Evolutionary conservation across 2,888 invertebrate species (phyloP).

Genomic region (Dryobota labecula): DNA sequence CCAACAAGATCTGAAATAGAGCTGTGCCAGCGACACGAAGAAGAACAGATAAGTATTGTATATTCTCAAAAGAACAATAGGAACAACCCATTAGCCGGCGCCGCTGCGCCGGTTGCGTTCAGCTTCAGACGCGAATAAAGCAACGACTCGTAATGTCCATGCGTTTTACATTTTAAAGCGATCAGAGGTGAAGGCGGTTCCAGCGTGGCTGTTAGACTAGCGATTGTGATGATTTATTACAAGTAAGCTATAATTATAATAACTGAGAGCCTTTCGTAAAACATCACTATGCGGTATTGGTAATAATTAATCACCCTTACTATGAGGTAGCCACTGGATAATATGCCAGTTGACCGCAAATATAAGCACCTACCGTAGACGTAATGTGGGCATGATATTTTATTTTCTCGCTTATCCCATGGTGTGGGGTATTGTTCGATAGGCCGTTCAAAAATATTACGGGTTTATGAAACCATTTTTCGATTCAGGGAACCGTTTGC

Average conservation of each 20-base stretch:
- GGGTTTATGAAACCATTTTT: too few relatives aligned
- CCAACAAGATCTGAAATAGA: too few relatives aligned
- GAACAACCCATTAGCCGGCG: slow-evolving; percentile 29
- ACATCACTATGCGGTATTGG: neutral
- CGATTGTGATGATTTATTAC: neutral
- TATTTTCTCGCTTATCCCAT: too few relatives aligned
- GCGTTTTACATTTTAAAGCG: slow-evolving; percentile 69
- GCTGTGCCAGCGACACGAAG: too few relatives aligned
- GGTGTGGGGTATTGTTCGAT: too few relatives aligned
- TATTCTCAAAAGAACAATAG: slow-evolving; percentile 20
- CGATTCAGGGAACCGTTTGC: too few relatives aligned
- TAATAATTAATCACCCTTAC: neutral
- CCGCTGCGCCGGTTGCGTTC: slow-evolving; percentile 8
- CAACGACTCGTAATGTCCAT: slow-evolving; percentile 47
- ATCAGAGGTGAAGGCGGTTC: slow-evolving; percentile 44
- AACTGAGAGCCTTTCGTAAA: neutral
- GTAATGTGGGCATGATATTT: too few relatives aligned
- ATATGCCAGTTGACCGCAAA: neutral
- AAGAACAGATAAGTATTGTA: neutral
- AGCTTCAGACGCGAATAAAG: slow-evolving; percentile 42
- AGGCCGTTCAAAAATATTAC: too few relatives aligned
- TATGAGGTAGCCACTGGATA: neutral
- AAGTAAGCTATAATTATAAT: neutral
- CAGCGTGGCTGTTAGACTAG: neutral
- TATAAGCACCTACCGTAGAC: neutral